Conservation (phyloP, 2,113 vertebrate genomes). For the Tricholaema leucomelas region DNA sequence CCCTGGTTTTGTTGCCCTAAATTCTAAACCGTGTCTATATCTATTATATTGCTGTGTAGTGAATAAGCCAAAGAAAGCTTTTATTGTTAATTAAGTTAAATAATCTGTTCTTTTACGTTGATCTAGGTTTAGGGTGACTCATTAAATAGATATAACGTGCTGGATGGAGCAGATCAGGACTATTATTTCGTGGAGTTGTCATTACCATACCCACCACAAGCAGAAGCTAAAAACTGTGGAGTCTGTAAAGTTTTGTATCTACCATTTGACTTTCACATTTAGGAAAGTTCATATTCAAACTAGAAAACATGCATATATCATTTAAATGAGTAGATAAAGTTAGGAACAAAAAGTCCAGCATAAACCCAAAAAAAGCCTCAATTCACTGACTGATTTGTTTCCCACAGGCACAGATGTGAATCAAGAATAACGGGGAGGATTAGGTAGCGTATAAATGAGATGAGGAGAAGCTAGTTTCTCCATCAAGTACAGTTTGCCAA, state of each 20-base stretch:
- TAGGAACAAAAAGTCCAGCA: not conserved
- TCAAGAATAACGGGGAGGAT: slow-evolving; percentile 14
- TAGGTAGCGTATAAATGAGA: slow-evolving; percentile 31
- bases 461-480: not conserved
- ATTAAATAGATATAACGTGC: not conserved
- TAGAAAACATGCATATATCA: not conserved
- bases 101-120: not conserved
- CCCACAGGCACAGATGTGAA: slow-evolving; percentile 11
- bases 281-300: not conserved
- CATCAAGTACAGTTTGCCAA: slow-evolving; percentile 23
- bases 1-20: not conserved
- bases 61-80: not conserved
- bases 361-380: not conserved
- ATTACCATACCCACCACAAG: not conserved
- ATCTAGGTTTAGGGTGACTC: not conserved
- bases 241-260: not conserved
- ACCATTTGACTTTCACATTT: not conserved
- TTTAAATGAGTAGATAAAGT: not conserved
- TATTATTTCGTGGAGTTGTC: not conserved
- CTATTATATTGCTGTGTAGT: not conserved
- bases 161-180: not conserved
- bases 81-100: not conserved
- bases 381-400: not conserved
- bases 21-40: not conserved
- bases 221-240: not conserved